Percentiles rank a stretch among this genome's conserved stretches.
Evolutionary conservation across 2,113 vertebrate genomes (phyloP).

Genomic region (Pogonocichla stellata): DNA sequence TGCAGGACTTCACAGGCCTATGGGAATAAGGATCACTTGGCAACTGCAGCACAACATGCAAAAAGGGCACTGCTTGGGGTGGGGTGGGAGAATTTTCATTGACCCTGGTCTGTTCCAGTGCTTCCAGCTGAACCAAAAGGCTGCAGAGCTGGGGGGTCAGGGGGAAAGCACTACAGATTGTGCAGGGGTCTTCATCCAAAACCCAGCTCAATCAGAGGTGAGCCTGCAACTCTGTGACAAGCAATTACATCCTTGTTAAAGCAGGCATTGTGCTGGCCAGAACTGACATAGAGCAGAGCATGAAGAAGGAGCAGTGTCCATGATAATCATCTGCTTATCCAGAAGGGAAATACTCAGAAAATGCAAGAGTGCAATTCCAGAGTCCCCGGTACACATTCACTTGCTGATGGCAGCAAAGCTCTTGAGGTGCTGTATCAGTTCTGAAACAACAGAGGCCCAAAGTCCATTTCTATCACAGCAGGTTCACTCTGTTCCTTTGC

Average conservation of each 20-base stretch:
- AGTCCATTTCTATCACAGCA: neutral
- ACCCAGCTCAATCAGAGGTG: neutral
- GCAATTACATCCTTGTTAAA: neutral
- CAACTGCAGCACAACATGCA: fast-evolving
- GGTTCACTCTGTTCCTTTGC: neutral
- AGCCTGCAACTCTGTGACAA: neutral
- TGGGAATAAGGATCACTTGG: neutral
- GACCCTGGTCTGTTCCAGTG: neutral
- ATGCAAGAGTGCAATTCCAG: neutral
- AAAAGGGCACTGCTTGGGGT: neutral
- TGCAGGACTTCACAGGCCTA: neutral
- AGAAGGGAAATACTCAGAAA: neutral
- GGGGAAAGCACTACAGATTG: neutral
- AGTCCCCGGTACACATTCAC: neutral
- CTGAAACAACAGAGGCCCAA: neutral
- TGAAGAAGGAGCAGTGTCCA: neutral
- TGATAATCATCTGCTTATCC: neutral
- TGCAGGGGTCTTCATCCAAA: neutral
- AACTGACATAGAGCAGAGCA: neutral
- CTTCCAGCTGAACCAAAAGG: neutral
- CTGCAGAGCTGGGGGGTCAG: neutral
- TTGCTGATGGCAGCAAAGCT: neutral
- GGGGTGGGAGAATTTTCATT: neutral
- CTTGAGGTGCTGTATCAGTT: neutral
- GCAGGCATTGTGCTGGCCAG: neutral